These are phyloP conservation scores for Forbesichthys agassizii DNA, from an alignment of 2,113 vertebrate genomes.

Conservation along the genomic window DNA sequence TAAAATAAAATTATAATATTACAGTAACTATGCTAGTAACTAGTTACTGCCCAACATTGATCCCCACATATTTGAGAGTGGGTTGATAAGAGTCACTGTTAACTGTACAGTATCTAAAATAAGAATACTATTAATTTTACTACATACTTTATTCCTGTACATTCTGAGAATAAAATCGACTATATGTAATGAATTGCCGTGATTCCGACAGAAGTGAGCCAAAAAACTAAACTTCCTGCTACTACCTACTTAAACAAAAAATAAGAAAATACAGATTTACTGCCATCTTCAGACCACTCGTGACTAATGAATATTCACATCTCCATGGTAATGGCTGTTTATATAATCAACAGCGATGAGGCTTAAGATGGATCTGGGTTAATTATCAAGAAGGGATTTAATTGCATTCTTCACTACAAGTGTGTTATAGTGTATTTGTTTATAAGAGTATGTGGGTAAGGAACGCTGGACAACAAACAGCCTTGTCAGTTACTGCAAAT, in stretches of 20 bases:
- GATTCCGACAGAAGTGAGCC: constrained; percentile 31
- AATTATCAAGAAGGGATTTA: constrained; percentile 75
- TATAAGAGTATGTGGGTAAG: constrained; percentile 7
- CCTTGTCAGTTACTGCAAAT: constrained; percentile 28
- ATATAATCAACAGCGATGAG: constrained; percentile 68
- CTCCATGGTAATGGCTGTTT: constrained; percentile 60
- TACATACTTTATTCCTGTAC: neutral
- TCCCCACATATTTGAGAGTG: too few relatives aligned
- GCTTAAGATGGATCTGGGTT: constrained; percentile 67
- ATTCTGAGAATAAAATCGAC: too few relatives aligned
- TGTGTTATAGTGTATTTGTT: constrained; percentile 3
- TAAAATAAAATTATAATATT: too few relatives aligned
- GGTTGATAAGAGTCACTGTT: too few relatives aligned
- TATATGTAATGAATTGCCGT: constrained; percentile 44
- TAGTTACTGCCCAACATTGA: constrained; percentile 10
- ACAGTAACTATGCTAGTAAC: constrained; percentile 10
- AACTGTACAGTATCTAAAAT: too few relatives aligned
- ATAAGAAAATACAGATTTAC: constrained; percentile 52
- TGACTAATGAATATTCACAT: constrained; percentile 69
- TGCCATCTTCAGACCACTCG: constrained; percentile 55
- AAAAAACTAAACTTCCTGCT: constrained; percentile 1
- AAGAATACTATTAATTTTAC: too few relatives aligned
- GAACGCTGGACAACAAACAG: constrained; percentile 25
- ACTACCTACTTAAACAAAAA: neutral
- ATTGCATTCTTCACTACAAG: constrained; percentile 66